These are phyloP conservation scores for Coptodon bakossiorum DNA, from an alignment of 2,113 vertebrate species.

Conservation along the genomic window DNA sequence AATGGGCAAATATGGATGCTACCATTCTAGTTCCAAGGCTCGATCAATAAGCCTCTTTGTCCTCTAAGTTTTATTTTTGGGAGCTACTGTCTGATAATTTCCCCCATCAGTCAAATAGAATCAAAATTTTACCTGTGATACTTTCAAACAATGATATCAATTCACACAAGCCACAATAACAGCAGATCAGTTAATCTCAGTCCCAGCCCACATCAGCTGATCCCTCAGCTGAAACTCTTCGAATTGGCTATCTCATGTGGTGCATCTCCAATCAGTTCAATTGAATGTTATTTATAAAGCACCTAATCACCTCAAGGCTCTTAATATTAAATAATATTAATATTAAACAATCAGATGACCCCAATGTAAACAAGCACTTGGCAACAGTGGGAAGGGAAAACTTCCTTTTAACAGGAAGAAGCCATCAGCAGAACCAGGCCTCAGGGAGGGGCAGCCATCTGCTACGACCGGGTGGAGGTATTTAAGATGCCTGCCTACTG, in stretches of 20 bases:
- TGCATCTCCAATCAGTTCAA: not conserved
- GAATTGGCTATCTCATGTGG: accelerated
- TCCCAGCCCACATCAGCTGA: not conserved
- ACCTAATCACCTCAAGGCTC: accelerated
- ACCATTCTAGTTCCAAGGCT: slow-evolving; percentile 7
- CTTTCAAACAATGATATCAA: not conserved
- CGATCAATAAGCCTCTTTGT: slow-evolving; percentile 16
- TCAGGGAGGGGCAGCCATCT: accelerated
- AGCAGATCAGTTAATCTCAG: not conserved
- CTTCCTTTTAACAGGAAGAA: not conserved
- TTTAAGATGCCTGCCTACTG: not conserved
- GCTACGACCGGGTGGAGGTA: not conserved
- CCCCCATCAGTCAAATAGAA: not conserved
- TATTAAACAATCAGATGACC: not conserved
- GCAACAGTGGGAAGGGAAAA: not conserved
- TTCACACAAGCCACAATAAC: not conserved
- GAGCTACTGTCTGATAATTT: not conserved
- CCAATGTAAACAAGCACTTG: not conserved
- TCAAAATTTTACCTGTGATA: not conserved
- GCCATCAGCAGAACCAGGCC: not conserved
- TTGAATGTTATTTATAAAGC: not conserved
- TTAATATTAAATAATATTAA: not conserved
- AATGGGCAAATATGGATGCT: slow-evolving; percentile 5
- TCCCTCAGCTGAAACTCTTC: not conserved
- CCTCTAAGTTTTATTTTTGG: slow-evolving; percentile 4